phyloP scores from a whole-genome alignment of 2,888 invertebrate genomes.

The Perizoma affinitatum region DNA sequence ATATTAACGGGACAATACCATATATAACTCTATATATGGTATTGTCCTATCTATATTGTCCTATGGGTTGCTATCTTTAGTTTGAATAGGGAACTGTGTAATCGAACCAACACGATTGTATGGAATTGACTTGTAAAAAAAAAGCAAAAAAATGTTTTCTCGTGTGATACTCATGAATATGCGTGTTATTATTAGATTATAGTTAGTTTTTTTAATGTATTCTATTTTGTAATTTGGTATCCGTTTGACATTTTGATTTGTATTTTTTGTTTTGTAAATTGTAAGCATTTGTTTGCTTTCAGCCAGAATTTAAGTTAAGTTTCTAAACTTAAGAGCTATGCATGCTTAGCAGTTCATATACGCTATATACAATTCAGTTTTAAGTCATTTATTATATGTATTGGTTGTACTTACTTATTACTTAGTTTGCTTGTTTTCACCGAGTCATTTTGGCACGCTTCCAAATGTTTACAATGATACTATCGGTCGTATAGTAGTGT shows the following conservation, averaged over 20 bases:
- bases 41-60: too few relatives aligned
- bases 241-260: slow-evolving; percentile 51
- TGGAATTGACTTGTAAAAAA: slow-evolving; percentile 48
- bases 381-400: slow-evolving; percentile 71
- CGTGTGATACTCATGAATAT: slow-evolving; percentile 64
- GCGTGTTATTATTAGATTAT: slow-evolving; percentile 54
- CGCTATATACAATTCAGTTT: slow-evolving; percentile 69
- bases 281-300: slow-evolving; percentile 84
- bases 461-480: slow-evolving; percentile 82
- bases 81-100: background rate
- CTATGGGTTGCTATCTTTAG: too few relatives aligned
- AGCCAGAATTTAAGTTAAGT: slow-evolving; percentile 62
- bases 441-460: slow-evolving; percentile 78
- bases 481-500: slow-evolving; percentile 45
- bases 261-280: slow-evolving; percentile 75
- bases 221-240: slow-evolving; percentile 40
- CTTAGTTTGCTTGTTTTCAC: slow-evolving; percentile 71
- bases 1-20: too few relatives aligned
- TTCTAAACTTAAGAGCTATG: slow-evolving; percentile 72
- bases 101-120: slow-evolving; percentile 26
- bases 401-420: slow-evolving; percentile 81
- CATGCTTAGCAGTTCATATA: slow-evolving; percentile 84
- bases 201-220: slow-evolving; percentile 49
- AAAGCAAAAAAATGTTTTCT: slow-evolving; percentile 44
- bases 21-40: too few relatives aligned